Evolutionary conservation across 2,888 invertebrate genomes (phyloP).

Genomic region (Yponomeuta evonymella): DNA sequence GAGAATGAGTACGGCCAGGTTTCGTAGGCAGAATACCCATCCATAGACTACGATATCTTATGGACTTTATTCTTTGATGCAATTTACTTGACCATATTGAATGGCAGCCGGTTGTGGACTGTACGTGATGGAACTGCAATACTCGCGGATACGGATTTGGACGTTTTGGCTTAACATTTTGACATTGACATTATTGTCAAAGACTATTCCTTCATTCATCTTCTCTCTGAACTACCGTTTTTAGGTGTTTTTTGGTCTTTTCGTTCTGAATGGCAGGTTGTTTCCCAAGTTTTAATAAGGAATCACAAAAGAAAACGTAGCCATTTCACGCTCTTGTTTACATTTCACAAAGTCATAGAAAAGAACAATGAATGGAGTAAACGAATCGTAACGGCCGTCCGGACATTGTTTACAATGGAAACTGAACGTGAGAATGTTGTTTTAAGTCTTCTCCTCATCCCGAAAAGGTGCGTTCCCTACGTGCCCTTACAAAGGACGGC

Average conservation of each 20-base stretch:
- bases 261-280: background rate
- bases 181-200: background rate
- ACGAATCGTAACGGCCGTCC: slow-evolving; percentile 63
- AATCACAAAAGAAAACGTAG: slow-evolving; percentile 19
- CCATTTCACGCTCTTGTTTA: slow-evolving; percentile 51
- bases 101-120: slow-evolving; percentile 31
- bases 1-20: too few species aligned
- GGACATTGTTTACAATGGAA: slow-evolving; percentile 58
- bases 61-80: background rate
- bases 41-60: too few species aligned
- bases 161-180: background rate
- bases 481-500: slow-evolving; percentile 54
- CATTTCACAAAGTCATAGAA: slow-evolving; percentile 57
- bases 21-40: too few species aligned
- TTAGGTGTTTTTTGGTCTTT: too few species aligned
- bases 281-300: background rate
- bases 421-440: slow-evolving; percentile 69
- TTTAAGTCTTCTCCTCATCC: slow-evolving; percentile 48
- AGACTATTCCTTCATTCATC: background rate
- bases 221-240: too few species aligned
- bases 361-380: slow-evolving; percentile 62
- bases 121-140: slow-evolving; percentile 52
- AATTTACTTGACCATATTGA: slow-evolving; percentile 25
- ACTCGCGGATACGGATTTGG: slow-evolving; percentile 31
- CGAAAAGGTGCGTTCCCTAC: slow-evolving; percentile 48